Base-by-base conservation (phyloP, 1,140 invertebrate genomes). In the Odontomachus brunneus region DNA sequence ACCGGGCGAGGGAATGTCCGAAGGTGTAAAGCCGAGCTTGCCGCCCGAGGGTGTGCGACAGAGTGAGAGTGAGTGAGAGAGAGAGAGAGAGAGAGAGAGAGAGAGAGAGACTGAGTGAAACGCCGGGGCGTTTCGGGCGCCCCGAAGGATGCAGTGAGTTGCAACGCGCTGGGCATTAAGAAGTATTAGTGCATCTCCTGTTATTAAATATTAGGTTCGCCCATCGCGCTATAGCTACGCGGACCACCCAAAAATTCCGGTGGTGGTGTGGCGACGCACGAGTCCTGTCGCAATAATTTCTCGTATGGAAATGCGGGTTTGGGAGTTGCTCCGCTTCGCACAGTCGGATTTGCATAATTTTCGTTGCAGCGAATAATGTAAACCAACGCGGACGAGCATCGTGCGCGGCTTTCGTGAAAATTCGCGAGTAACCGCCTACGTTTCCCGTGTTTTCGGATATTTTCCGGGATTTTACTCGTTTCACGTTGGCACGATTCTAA, bases 221-320 rank as follows among this genome's bases (percentile, higher is more conserved):
- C 12, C 57, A 38, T 55, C 62, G 49, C 19, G 67, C 0, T n/a
- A 14, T 44, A 1, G 14, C 38, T 48, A 38, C 11, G 57, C 3
- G 75, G 87, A 89, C 88, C 88, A 89, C 87, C 88, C 88, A 85
- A 88, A 85, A 87, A 65, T 82, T 62, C 22, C 44, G 69, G 29
- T 12, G 67, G 73, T 49, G 84, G 74, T 84, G 0, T 49, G 12
- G 12, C 33, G 29, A 57, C 62, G 48, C 38, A 44, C 15, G 14
- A 29, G 14, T 11, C 14, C 22, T 29, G 22, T 71, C 26, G 55
- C 15, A 22, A 57, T 63, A 63, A 82, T 82, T 85, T 75, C 9
- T 65, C 65, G 82, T 65, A 82, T 71, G 71, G 63, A 86, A 85
- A 75, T 85, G 38, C 38, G 26, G 49, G 33, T 82, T 55, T 19